phyloP scores from a whole-genome alignment of 2,113 vertebrate genomes.

The Anoura caudifer region DNA sequence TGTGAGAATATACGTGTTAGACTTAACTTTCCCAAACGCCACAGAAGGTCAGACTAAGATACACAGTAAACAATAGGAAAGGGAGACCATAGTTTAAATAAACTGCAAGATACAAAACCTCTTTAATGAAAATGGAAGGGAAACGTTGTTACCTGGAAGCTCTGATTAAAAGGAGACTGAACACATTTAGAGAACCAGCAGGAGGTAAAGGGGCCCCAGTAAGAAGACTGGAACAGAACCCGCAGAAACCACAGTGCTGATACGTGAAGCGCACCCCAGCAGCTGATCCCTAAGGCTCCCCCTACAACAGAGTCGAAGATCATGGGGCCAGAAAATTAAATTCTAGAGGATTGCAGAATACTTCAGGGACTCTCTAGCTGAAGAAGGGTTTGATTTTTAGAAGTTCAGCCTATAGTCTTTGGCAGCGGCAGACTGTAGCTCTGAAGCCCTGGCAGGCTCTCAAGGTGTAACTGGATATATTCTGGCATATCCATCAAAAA shows the following conservation, averaged over 20 bases:
- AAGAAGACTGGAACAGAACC: background rate
- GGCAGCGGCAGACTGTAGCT: background rate
- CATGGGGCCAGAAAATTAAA: background rate
- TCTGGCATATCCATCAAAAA: background rate
- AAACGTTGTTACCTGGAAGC: too few relatives aligned
- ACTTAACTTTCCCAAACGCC: too few relatives aligned
- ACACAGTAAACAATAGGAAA: too few relatives aligned
- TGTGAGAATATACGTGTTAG: too few relatives aligned
- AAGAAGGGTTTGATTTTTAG: background rate
- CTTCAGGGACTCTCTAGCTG: background rate
- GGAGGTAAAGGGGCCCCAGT: background rate
- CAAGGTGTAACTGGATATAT: background rate
- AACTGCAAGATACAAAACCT: too few relatives aligned
- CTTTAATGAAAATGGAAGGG: too few relatives aligned
- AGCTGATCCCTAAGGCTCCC: background rate
- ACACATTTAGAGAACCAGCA: background rate
- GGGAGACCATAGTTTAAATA: too few relatives aligned
- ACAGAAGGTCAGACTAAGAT: too few relatives aligned
- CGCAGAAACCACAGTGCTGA: background rate
- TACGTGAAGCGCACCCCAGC: background rate
- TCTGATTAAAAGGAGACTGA: background rate
- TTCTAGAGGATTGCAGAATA: background rate
- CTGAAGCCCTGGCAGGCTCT: background rate
- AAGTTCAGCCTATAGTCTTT: background rate
- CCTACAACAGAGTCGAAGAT: background rate